Percentiles rank a stretch among this genome's conserved stretches.
These are phyloP conservation scores for Catharus ustulatus DNA, from an alignment of 2,797 vertebrate genomes.

Conservation along the genomic window DNA sequence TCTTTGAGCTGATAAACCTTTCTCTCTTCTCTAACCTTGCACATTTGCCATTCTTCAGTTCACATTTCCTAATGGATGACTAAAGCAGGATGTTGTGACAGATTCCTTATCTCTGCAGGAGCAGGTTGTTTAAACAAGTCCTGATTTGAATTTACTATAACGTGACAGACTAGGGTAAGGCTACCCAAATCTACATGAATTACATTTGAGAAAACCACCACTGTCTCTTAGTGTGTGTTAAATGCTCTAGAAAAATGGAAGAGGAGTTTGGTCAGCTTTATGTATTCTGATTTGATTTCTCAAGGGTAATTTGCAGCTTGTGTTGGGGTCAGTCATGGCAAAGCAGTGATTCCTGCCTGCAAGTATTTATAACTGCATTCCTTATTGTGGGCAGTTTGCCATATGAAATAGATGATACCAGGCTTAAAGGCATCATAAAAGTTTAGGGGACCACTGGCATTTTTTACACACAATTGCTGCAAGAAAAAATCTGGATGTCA, in stretches of 20 bases:
- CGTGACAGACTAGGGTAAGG: not conserved
- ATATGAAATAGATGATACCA: not conserved
- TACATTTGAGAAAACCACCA: not conserved
- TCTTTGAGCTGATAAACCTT: not conserved
- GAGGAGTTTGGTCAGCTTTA: not conserved
- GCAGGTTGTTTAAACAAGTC: not conserved
- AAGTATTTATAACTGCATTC: not conserved
- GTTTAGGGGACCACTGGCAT: not conserved
- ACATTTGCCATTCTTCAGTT: not conserved
- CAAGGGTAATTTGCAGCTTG: not conserved
- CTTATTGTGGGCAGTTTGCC: not conserved
- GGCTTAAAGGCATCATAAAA: not conserved
- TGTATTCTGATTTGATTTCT: not conserved
- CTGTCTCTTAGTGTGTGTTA: not conserved
- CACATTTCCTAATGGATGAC: not conserved
- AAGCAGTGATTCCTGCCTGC: not conserved
- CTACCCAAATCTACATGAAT: not conserved
- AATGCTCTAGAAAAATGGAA: not conserved
- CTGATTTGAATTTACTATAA: not conserved
- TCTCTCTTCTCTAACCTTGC: not conserved
- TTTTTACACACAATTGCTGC: not conserved
- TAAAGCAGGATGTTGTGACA: not conserved
- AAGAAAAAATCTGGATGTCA: not conserved
- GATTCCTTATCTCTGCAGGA: not conserved
- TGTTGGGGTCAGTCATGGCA: not conserved